These are phyloP conservation scores for Drosophila lutescens DNA, from an alignment of 2,888 invertebrate species.

Conservation along the genomic window DNA sequence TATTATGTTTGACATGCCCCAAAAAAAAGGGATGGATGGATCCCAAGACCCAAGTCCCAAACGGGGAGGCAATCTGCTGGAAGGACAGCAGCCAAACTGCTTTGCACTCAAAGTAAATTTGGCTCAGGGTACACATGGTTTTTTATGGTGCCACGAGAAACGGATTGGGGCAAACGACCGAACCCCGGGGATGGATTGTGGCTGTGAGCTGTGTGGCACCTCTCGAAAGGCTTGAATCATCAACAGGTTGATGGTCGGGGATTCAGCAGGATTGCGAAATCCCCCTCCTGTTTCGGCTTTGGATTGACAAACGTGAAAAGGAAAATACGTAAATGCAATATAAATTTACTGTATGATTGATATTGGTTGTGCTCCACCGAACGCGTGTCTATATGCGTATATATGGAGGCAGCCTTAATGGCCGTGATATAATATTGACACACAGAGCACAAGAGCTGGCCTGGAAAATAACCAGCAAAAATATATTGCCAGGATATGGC, in stretches of 20 bases:
- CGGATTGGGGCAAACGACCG: constrained; percentile 16
- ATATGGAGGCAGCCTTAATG: constrained; percentile 27
- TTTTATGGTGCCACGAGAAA: constrained; percentile 55
- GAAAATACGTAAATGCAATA: constrained; percentile 49
- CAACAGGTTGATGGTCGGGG: constrained; percentile 59
- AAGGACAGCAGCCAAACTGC: constrained; percentile 61
- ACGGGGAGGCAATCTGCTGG: constrained; percentile 57
- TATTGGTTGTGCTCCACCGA: constrained; percentile 61
- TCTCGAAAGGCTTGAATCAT: constrained; percentile 44
- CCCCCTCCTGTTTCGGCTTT: constrained; percentile 9
- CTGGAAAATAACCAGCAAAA: constrained; percentile 28
- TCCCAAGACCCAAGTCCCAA: background rate
- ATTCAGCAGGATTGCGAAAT: constrained; percentile 2
- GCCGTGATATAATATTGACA: constrained; percentile 40
- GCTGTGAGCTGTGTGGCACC: constrained; percentile 12
- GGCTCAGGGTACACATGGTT: constrained; percentile 69
- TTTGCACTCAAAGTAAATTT: constrained; percentile 66
- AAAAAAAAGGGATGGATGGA: constrained; percentile 1
- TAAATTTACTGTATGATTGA: constrained; percentile 64
- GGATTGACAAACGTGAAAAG: constrained; percentile 69
- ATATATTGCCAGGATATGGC: constrained; percentile 32
- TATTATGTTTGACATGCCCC: constrained; percentile 68
- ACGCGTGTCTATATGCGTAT: constrained; percentile 12
- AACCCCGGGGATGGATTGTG: constrained; percentile 51
- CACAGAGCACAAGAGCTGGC: constrained; percentile 2